Conservation (phyloP, 2,888 invertebrate genomes). For the Tenodera sinensis region DNA sequence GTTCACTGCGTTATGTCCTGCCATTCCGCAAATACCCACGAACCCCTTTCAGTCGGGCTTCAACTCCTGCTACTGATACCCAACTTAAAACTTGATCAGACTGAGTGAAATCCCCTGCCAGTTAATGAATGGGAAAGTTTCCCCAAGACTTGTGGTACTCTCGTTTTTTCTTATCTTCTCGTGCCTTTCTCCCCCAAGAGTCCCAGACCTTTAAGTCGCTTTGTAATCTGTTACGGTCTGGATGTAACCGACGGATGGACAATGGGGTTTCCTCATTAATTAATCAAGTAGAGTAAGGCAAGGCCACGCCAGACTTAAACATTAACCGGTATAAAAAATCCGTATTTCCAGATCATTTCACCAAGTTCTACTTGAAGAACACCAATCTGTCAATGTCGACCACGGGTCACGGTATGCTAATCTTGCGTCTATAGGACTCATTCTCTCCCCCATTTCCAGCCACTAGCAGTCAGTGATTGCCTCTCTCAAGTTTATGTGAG, state of each 20-base stretch:
- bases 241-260: conserved; percentile 1
- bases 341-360: conserved; percentile 23
- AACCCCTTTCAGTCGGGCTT: too few species aligned
- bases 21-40: too few species aligned
- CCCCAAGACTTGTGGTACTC: not conserved
- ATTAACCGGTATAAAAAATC: conserved; percentile 9
- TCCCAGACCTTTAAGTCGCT: too few species aligned
- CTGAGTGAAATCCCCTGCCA: conserved; percentile 6
- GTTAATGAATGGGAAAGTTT: conserved; percentile 22
- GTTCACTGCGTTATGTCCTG: too few species aligned
- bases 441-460: not conserved
- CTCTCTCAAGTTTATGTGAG: too few species aligned
- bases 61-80: too few species aligned
- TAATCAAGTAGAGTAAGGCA: conserved; percentile 19
- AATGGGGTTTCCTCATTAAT: conserved; percentile 12
- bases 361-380: conserved; percentile 16
- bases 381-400: conserved; percentile 21
- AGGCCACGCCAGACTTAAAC: not conserved
- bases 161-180: not conserved
- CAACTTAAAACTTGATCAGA: conserved; percentile 14
- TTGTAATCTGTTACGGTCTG: conserved; percentile 16
- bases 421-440: not conserved
- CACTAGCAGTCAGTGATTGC: too few species aligned
- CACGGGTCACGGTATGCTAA: conserved; percentile 2
- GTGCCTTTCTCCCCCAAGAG: not conserved